These are phyloP conservation scores for Thryonomys swinderianus DNA, from an alignment of 2,113 vertebrate species.

Conservation along the genomic window DNA sequence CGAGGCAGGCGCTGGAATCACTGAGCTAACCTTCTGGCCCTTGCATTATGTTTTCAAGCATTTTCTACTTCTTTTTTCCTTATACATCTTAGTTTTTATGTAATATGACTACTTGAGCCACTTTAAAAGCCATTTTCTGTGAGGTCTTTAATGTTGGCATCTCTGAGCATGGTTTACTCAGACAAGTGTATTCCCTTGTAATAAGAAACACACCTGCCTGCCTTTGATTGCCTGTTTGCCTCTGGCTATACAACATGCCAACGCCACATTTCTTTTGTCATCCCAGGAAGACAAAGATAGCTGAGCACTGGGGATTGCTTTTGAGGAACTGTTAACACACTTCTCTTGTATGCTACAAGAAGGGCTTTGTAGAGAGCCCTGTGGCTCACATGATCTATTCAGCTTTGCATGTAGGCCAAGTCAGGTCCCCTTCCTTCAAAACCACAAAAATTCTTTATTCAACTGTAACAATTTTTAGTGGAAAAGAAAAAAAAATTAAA, in stretches of 20 bases:
- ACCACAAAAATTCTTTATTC: neutral
- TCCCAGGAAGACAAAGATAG: constrained; percentile 16
- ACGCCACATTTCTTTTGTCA: constrained; percentile 20
- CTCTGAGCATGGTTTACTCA: neutral
- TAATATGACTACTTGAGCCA: neutral
- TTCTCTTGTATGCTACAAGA: neutral
- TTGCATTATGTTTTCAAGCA: neutral
- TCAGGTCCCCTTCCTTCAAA: neutral
- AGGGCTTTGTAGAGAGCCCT: neutral
- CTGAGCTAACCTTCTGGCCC: too few species aligned
- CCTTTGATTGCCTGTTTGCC: constrained; percentile 29
- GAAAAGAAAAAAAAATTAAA: neutral
- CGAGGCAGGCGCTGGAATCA: too few species aligned
- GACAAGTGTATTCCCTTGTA: neutral
- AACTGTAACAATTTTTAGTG: neutral
- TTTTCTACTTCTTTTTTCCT: neutral
- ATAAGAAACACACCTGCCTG: neutral
- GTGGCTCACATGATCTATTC: neutral
- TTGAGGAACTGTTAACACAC: neutral
- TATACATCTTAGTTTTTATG: neutral
- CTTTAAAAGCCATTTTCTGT: neutral
- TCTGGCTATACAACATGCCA: constrained; percentile 5
- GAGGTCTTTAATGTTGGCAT: neutral
- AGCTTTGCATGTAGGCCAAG: neutral
- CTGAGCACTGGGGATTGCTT: neutral